phyloP scores from a whole-genome alignment of 2,888 invertebrate genomes.

The Arctia plantaginis region DNA sequence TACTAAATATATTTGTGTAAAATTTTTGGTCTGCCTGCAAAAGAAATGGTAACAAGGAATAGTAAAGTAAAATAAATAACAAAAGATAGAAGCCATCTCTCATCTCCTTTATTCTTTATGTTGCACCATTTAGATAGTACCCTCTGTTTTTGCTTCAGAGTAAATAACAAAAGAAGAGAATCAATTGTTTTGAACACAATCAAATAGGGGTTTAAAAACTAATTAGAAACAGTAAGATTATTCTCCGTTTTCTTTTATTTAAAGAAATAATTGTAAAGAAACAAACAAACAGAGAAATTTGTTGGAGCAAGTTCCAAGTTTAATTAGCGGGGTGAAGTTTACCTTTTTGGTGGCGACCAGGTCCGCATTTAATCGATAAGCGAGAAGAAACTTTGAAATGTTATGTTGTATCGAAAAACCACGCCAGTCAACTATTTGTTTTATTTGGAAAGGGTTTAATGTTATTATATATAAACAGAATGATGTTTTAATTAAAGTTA shows the following conservation, averaged over 20 bases:
- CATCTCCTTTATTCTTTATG: not conserved
- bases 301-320: conserved; percentile 61
- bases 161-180: conserved; percentile 21
- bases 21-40: not conserved
- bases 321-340: conserved; percentile 67
- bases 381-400: conserved; percentile 34
- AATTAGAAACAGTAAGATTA: conserved; percentile 59
- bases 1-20: not conserved
- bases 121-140: not conserved
- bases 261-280: conserved; percentile 55
- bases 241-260: conserved; percentile 61
- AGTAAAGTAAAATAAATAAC: not conserved
- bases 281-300: conserved; percentile 60
- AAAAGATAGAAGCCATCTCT: not conserved
- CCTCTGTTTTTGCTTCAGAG: not conserved
- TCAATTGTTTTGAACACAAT: conserved; percentile 48
- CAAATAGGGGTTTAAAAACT: conserved; percentile 57
- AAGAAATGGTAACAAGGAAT: not conserved
- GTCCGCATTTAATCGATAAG: conserved; percentile 53
- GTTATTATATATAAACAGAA: not conserved
- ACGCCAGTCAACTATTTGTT: conserved; percentile 32
- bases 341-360: conserved; percentile 42
- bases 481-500: not conserved
- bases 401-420: conserved; percentile 24
- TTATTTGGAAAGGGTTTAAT: conserved; percentile 7